These are phyloP conservation scores for Halcyon smyrnensis DNA, from an alignment of 2,797 vertebrate genomes.

Conservation along the genomic window DNA sequence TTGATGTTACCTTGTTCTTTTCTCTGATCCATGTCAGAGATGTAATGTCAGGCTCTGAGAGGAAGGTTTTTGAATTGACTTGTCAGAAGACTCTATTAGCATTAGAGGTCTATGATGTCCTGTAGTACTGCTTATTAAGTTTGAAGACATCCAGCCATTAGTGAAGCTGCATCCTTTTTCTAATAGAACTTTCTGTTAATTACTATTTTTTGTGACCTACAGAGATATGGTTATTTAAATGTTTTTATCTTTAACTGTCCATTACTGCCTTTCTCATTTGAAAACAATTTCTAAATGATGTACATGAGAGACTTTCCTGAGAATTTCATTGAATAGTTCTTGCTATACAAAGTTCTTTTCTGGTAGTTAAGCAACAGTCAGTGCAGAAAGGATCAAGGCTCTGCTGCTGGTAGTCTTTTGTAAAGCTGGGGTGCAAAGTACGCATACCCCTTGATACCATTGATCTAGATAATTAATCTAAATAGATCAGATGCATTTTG, in stretches of 20 bases:
- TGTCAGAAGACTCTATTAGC: background rate
- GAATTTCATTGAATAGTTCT: background rate
- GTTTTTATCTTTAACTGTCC: background rate
- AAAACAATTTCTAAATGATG: background rate
- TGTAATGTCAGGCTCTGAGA: background rate
- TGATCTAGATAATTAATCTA: background rate
- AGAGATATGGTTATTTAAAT: background rate
- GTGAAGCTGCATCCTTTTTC: background rate
- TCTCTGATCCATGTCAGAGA: background rate
- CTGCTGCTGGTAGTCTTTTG: background rate
- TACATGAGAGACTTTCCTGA: background rate
- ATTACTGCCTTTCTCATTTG: background rate
- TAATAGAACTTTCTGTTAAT: background rate
- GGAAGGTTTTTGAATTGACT: background rate
- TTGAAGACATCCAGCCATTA: background rate
- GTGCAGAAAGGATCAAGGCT: background rate
- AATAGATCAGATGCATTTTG: background rate
- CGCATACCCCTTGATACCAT: background rate
- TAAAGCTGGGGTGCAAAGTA: background rate
- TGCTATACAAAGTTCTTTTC: background rate
- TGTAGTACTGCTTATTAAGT: background rate
- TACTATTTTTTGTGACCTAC: background rate
- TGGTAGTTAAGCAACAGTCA: background rate
- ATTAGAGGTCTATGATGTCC: background rate
- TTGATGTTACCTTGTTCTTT: background rate